Evolutionary conservation across 2,113 vertebrate genomes (phyloP).

Genomic region (Corythoichthys haematopterus): DNA sequence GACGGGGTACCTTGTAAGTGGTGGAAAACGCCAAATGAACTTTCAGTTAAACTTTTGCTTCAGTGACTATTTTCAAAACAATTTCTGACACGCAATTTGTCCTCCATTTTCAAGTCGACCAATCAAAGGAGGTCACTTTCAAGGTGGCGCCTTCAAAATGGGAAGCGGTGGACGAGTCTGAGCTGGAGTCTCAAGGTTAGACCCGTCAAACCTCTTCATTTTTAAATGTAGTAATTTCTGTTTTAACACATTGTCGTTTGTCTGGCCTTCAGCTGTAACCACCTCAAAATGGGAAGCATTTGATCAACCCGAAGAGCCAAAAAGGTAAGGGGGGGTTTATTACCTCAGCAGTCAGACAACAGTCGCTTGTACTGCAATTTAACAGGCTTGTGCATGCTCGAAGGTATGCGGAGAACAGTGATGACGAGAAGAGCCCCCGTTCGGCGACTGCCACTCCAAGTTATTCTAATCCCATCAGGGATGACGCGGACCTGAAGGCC

Average conservation of each 20-base stretch:
- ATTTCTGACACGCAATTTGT: too few relatives aligned
- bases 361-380: too few relatives aligned
- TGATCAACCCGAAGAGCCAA: constrained; percentile 89
- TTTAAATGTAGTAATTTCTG: background rate
- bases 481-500: constrained; percentile 82
- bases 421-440: constrained; percentile 83
- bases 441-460: constrained; percentile 83
- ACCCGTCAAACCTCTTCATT: background rate
- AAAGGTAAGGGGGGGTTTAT: constrained; percentile 70
- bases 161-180: constrained; percentile 94
- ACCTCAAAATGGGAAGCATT: constrained; percentile 97
- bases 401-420: constrained; percentile 85
- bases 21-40: background rate
- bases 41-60: background rate
- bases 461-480: constrained; percentile 84
- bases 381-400: constrained; percentile 9
- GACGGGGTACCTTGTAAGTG: constrained; percentile 92
- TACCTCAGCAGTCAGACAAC: too few relatives aligned
- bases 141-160: constrained; percentile 97
- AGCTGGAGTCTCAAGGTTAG: constrained; percentile 89
- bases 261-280: constrained; percentile 81
- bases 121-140: constrained; percentile 85
- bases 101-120: constrained; percentile 57
- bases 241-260: background rate
- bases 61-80: background rate